Base-by-base conservation (phyloP, 30 jellyfish, hydroid and myxozoan species). In the Mastigias papua region DNA sequence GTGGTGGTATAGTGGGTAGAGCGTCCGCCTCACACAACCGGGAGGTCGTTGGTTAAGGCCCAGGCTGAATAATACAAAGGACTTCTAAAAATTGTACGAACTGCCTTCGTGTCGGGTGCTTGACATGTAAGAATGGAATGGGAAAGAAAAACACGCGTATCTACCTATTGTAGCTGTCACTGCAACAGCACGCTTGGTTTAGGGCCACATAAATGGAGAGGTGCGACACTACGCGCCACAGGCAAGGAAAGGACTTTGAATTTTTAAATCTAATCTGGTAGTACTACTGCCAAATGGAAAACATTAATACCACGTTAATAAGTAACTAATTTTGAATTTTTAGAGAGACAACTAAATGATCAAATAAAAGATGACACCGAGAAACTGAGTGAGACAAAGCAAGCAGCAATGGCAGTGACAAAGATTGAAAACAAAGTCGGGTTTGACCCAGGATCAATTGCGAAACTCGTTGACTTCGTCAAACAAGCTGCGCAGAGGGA, bases 381-480 rank as follows among this genome's bases (percentile, higher is more conserved):
- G 48, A 74, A 76, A 37, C 76, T 89, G 20, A 86, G 76, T 16
- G 93, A 94, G 20, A 84, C 97, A 31, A 69, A 75, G 61, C 86
- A 89, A 33, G 99, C 99, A 4, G 97, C 97, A 21, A 68, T 73
- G 63, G 99, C 97, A 34, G 93, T 94, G 22, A 94, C 99, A 13
- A 97, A 94, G 33, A 94, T 94, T 15, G 99, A 94, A 81, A 82
- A 96, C 58, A 74, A 95, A 9, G 95, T 94, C 51, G 99, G 99
- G 21, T 88, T 94, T 60, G 99, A 94, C 78, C 99, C 99, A 22
- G 97, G 97, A 21, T 94, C 99, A 33, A 94, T 94, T 31, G 97
- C 99, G 10, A 89, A 94, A 37, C 84, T 94, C 65, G 97, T 94
- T 22, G 99, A 94, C 48, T 85, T 86, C 66, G 99, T 94, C 78